A percentile compares a stretch with the other conserved stretches of the same genome.
Conservation (phyloP, 2,888 invertebrate species). For the Euphydryas editha region DNA sequence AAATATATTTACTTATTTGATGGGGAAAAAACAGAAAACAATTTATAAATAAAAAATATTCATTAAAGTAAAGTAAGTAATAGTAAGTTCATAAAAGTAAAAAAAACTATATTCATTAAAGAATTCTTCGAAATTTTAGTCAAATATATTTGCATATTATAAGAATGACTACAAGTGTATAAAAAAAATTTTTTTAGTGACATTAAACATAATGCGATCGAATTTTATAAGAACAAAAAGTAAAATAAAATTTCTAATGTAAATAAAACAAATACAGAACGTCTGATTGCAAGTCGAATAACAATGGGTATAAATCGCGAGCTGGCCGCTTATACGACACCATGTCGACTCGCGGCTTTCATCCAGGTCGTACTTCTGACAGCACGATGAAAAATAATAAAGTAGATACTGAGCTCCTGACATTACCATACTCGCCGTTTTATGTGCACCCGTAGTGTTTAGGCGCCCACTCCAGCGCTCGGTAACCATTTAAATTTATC, state of each 20-base stretch:
- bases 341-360: conserved; percentile 51
- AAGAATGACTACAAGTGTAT: no score
- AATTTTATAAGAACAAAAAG: neutral
- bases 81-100: no score
- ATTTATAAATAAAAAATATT: no score
- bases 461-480: conserved; percentile 77
- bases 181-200: neutral
- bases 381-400: conserved; percentile 61
- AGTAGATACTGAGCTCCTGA: conserved; percentile 61
- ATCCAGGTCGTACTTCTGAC: conserved; percentile 61
- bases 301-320: conserved; percentile 36
- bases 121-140: no score
- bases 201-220: neutral
- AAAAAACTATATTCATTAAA: no score
- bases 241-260: neutral
- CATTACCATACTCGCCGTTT: conserved; percentile 80
- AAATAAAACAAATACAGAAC: conserved; percentile 6
- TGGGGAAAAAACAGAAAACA: no score
- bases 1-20: no score
- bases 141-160: no score
- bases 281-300: conserved; percentile 33
- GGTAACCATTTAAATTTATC: conserved; percentile 76
- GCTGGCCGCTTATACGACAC: conserved; percentile 36
- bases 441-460: conserved; percentile 79
- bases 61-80: no score